Evolutionary conservation across 2,113 vertebrate genomes (phyloP), one percentile per base, ranked within the genome.

Genomic region (Holacanthus passer): DNA sequence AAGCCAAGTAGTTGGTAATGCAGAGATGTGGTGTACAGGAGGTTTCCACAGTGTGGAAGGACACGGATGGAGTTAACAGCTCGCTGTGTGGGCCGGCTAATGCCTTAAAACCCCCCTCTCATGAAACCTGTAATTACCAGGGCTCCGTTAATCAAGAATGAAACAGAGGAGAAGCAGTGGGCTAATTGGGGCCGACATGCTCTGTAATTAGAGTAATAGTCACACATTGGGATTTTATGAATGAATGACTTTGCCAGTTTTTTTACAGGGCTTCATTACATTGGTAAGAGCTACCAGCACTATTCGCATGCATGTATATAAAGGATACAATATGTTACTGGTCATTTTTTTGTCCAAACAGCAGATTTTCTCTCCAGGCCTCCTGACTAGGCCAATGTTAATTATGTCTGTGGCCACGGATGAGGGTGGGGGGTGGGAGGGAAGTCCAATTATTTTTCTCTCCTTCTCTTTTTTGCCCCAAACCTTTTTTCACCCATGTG

Each of bases 171-270:
- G 89, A 93, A 86, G 90, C 94, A 86, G 81, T 91, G 92, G 94
- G 95, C 96, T 96, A 95, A 94, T 94, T 90, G 92, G 92, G 89
- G 94, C 95, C 91, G 94, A 95, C 91, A 86, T 87, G 95, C 96
- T 94, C 94, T 96, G 95, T 96, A 97, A 96, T 96, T 97, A 97
- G 94, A 96, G 94, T 93, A 93, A 93, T 94, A 95, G 96, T 96
- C 94, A 94, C 95, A 94, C 93, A 91, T 96, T 96, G 92, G 93
- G 96, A 96, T 97, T 97, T 95, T 96, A 96, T 95, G 96, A 96
- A 94, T 96, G 96, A 96, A 95, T 96, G 95, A 95, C 93, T 97
- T 96, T 94, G 96, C 94, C 94, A 95, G 94, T 94, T 95, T 85
- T 88, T 75, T 96, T 92, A 85, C 86, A 76, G 90, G 90, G 91